Evolutionary conservation across 2,888 invertebrate species (phyloP).

Genomic region (Miltochrista miniata): DNA sequence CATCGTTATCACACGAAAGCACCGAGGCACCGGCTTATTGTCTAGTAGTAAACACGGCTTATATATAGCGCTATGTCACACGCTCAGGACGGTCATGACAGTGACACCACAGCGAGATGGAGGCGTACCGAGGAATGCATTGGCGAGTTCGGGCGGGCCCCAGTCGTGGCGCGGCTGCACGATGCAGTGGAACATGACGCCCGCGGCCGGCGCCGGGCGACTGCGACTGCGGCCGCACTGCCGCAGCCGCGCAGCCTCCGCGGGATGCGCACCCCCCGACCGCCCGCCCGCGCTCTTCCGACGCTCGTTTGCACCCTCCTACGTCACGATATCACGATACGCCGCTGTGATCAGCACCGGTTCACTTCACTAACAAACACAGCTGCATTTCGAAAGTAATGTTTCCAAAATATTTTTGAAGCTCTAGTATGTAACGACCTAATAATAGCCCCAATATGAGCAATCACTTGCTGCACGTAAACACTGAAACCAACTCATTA

Average conservation of each 20-base stretch:
- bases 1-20: slow-evolving; percentile 24
- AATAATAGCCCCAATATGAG: not conserved
- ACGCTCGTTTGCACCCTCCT: slow-evolving; percentile 28
- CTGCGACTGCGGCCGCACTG: slow-evolving; percentile 9
- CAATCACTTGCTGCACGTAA: slow-evolving; percentile 3
- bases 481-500: slow-evolving; percentile 1
- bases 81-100: too few relatives aligned
- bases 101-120: too few relatives aligned
- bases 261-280: slow-evolving; percentile 32
- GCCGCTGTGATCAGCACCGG: slow-evolving; percentile 23
- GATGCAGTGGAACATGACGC: slow-evolving; percentile 91
- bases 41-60: slow-evolving; percentile 50
- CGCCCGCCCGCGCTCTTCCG: slow-evolving; percentile 10
- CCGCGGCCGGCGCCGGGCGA: slow-evolving; percentile 44
- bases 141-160: slow-evolving; percentile 88
- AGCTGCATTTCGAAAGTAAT: slow-evolving; percentile 3
- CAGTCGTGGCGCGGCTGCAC: slow-evolving; percentile 91
- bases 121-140: slow-evolving; percentile 88
- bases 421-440: not conserved
- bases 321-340: slow-evolving; percentile 12
- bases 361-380: slow-evolving; percentile 20
- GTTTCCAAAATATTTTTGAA: slow-evolving; percentile 1
- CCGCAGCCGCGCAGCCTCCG: slow-evolving; percentile 42
- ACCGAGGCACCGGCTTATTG: slow-evolving; percentile 30
- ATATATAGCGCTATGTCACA: too few relatives aligned